Base-by-base conservation (phyloP, 2,113 vertebrate genomes). In the Paradisaea rubra region DNA sequence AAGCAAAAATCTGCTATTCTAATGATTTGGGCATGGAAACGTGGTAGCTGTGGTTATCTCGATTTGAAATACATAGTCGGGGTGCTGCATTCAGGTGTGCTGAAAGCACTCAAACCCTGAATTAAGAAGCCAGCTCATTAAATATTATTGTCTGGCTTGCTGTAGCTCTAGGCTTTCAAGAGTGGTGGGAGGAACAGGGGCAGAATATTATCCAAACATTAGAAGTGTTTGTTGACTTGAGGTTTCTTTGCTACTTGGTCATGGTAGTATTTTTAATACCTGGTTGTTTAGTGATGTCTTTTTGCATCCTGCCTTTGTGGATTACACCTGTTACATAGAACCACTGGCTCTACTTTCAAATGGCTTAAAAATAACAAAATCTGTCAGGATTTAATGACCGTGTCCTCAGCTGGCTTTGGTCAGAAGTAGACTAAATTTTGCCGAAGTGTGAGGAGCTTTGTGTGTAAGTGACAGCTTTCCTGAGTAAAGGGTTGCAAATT, bases 391-490 rank as follows among this genome's bases (percentile, higher is more conserved):
- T 86, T 88, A 72, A 89, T 3, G 1, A 24, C 49, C 16, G 3
- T 66, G 49, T 94, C 71, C 88, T 87, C 53, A 74, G 60, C 91
- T 95, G 80, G 88, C 86, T 96, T 93, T 72, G 76, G 66, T 68
- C 53, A 89, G 68, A 73, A 86, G 69, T 44, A 91, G 82, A 56
- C 70, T 72, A 45, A 71, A 76, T 92, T 76, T 91, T 86, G 37
- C 49, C 1, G 0, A 47, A 91, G 64, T 5, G 31, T 35, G 69
- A 80, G 79, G 57, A 76, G 86, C 78, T 93, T 91, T 96, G 57
- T 97, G 42, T 69, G 18, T 39, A 42, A 70, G 85, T 91, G 89
- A 95, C 93, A 92, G 89, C 79, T 94, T 94, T 93, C 44, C 80
- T 95, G 78, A 94, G 81, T 5, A 4, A 91, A 80, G 41, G 60